These are phyloP conservation scores for Melanerpes formicivorus DNA, from an alignment of 2,113 vertebrate species.

Conservation along the genomic window DNA sequence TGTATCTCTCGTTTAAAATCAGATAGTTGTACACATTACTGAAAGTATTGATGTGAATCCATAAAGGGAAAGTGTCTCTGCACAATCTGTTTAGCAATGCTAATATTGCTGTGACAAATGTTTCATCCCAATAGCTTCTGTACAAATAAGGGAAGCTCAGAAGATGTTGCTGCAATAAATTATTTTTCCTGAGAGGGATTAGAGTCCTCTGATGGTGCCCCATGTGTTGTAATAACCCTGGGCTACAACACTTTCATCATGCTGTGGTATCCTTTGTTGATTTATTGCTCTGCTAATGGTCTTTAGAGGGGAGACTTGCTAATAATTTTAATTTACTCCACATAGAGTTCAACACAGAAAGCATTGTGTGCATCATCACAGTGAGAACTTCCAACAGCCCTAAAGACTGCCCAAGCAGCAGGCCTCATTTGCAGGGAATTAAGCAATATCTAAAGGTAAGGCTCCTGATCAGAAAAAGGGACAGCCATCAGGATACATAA, in stretches of 20 bases:
- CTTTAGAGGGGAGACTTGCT: slow-evolving; percentile 34
- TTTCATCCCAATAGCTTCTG: not conserved
- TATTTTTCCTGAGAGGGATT: slow-evolving; percentile 24
- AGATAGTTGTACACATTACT: not conserved
- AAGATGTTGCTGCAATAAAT: slow-evolving; percentile 22
- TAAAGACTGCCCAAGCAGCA: slow-evolving; percentile 14
- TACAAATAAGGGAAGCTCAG: slow-evolving; percentile 18
- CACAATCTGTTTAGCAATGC: not conserved
- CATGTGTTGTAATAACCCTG: slow-evolving; percentile 61
- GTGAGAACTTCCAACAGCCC: slow-evolving; percentile 10
- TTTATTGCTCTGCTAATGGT: slow-evolving; percentile 53
- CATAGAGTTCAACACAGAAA: not conserved
- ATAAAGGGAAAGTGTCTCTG: not conserved
- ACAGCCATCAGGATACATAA: not conserved
- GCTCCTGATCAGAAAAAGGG: not conserved
- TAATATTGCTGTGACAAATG: not conserved
- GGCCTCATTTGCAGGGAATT: slow-evolving; percentile 18
- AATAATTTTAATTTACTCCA: slow-evolving; percentile 59
- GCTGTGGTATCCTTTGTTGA: slow-evolving; percentile 33
- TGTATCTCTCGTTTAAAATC: not conserved
- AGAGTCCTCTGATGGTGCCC: slow-evolving; percentile 24
- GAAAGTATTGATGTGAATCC: not conserved
- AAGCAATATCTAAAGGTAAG: slow-evolving; percentile 16
- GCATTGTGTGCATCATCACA: not conserved
- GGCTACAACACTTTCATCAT: slow-evolving; percentile 54